Conservation (phyloP, 2,113 vertebrate species). For the Ovis aries region ARS-UI_Ramb_v3.0 NC_056054.1:4133501-4134000, state of each 20-base stretch:
- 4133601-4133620: accelerated
- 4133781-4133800: not conserved
- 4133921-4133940: no score
- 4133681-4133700: not conserved
- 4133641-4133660: accelerated
- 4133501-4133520: no score
- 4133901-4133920: accelerated
- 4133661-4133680: accelerated
- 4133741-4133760: not conserved
- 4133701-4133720: accelerated
- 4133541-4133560: not conserved
- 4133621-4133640: not conserved
- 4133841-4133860: not conserved
- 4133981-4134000: not conserved
- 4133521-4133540: accelerated
- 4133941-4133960: not conserved
- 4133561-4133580: not conserved
- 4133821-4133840: not conserved
- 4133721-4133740: accelerated
- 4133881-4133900: accelerated
- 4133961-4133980: not conserved
- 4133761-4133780: accelerated
- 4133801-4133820: accelerated
- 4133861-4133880: not conserved
- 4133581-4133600: not conserved